A percentile compares a stretch with the other conserved stretches of the same genome.
phyloP scores from a whole-genome alignment of 2,888 invertebrate species.

The Phyllotreta cruciferae region DNA sequence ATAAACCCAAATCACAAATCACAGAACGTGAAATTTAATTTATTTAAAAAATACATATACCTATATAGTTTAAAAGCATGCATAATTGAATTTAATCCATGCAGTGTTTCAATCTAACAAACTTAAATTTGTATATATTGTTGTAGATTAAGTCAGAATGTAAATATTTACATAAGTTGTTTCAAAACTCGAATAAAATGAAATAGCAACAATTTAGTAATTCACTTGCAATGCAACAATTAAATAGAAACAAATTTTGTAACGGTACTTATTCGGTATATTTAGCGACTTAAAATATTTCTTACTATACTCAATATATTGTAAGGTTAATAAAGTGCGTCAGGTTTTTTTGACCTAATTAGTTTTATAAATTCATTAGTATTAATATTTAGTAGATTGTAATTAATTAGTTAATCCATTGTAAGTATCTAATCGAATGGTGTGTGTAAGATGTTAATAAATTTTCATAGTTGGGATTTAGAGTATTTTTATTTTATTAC shows the following conservation, averaged over 20 bases:
- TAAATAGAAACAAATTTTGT: background rate
- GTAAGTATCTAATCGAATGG: background rate
- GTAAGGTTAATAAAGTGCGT: background rate
- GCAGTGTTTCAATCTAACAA: too few relatives aligned
- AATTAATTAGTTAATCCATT: slow-evolving; percentile 1
- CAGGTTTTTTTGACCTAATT: slow-evolving; percentile 10
- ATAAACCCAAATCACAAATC: too few relatives aligned
- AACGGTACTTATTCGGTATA: slow-evolving; percentile 7
- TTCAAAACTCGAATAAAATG: too few relatives aligned
- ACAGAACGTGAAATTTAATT: too few relatives aligned
- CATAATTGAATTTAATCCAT: too few relatives aligned
- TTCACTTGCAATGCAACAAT: too few relatives aligned
- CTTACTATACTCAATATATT: background rate
- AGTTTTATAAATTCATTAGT: slow-evolving; percentile 6
- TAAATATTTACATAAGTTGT: too few relatives aligned
- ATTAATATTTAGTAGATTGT: slow-evolving; percentile 11
- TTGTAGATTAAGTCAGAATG: too few relatives aligned
- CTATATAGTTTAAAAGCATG: too few relatives aligned
- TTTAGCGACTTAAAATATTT: slow-evolving; percentile 12
- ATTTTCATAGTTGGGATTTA: background rate
- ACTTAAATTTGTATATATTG: too few relatives aligned
- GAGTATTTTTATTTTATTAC: slow-evolving; percentile 1
- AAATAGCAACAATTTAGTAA: too few relatives aligned
- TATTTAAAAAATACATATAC: too few relatives aligned
- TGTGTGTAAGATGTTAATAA: slow-evolving; percentile 10